Conservation (phyloP, 1,140 invertebrate genomes). For the Ectropis grisescens region DNA sequence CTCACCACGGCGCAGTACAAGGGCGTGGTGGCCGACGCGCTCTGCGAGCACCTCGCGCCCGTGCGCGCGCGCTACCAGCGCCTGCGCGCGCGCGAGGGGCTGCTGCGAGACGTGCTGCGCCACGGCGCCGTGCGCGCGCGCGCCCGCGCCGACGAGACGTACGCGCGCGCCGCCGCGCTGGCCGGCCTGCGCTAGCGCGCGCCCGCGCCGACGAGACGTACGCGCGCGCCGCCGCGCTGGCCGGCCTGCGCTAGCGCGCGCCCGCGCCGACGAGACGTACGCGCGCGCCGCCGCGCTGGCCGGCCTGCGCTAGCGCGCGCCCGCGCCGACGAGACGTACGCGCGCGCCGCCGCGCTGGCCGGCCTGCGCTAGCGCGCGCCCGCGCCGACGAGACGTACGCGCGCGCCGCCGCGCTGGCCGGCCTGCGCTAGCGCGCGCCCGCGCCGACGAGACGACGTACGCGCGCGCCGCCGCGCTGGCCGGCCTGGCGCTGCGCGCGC, state of each 20-base stretch:
- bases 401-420: too few relatives aligned
- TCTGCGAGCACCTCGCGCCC: conserved; percentile 22
- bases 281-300: too few relatives aligned
- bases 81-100: conserved; percentile 70
- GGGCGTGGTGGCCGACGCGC: conserved; percentile 27
- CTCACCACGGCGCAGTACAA: conserved; percentile 78
- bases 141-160: conserved; percentile 76
- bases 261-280: too few relatives aligned
- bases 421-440: too few relatives aligned
- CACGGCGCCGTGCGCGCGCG: conserved; percentile 79
- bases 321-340: too few relatives aligned
- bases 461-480: too few relatives aligned
- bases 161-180: conserved; percentile 77
- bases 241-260: too few relatives aligned
- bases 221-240: conserved; percentile 7
- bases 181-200: conserved; percentile 63
- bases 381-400: too few relatives aligned
- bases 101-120: conserved; percentile 79
- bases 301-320: too few relatives aligned
- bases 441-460: too few relatives aligned
- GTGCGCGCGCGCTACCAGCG: conserved; percentile 54
- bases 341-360: too few relatives aligned
- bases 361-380: too few relatives aligned
- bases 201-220: conserved; percentile 9
- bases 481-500: conserved; percentile 77